phyloP scores from a whole-genome alignment of 2,113 vertebrate species.

The Sterrhoptilus dennistouni region DNA sequence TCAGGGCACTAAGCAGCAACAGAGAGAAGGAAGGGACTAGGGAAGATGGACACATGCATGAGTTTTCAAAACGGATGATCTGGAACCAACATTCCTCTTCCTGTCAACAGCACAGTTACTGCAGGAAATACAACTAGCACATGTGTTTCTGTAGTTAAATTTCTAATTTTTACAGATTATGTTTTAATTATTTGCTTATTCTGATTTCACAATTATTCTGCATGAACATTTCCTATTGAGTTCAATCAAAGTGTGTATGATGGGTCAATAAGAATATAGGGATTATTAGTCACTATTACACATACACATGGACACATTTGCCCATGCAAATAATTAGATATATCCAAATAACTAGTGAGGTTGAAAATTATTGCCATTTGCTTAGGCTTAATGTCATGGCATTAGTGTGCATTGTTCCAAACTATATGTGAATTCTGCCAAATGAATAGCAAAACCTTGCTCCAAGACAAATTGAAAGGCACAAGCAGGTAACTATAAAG shows the following conservation, averaged over 20 bases:
- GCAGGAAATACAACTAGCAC: neutral
- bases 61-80: neutral
- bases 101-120: neutral
- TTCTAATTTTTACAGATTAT: neutral
- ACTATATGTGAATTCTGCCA: neutral
- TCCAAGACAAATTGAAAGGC: constrained; percentile 2
- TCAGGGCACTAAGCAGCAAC: neutral
- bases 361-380: constrained; percentile 60
- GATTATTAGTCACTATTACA: constrained; percentile 51
- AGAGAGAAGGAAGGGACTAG: neutral
- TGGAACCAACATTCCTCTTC: neutral
- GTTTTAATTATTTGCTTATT: constrained; percentile 19
- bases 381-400: constrained; percentile 33
- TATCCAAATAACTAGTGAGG: constrained; percentile 52
- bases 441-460: neutral
- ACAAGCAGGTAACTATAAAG: neutral
- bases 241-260: constrained; percentile 17
- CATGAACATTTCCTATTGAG: neutral
- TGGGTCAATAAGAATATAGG: constrained; percentile 38
- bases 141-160: neutral
- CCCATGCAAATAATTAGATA: constrained; percentile 61
- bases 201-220: constrained; percentile 40
- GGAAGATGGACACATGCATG: neutral
- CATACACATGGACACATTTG: neutral
- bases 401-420: constrained; percentile 30